Percentiles rank a stretch among this genome's conserved stretches.
These are phyloP conservation scores for Calyptomena viridis DNA, from an alignment of 2,113 vertebrate species.

Conservation along the genomic window DNA sequence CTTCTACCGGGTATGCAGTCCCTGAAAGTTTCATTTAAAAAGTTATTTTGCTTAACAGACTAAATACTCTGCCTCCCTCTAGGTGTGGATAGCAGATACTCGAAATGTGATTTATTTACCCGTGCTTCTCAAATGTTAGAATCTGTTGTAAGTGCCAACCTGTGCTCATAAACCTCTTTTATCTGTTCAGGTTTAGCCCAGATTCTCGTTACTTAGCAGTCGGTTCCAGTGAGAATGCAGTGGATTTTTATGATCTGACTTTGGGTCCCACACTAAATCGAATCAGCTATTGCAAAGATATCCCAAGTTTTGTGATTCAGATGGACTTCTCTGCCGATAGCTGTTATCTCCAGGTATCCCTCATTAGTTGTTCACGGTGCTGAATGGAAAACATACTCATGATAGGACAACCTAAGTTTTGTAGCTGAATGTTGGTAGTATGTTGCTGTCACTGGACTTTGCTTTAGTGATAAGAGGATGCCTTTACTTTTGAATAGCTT, in stretches of 20 bases:
- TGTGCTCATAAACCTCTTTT: neutral
- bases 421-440: neutral
- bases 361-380: neutral
- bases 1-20: neutral
- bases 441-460: neutral
- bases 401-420: neutral
- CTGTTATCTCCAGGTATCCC: constrained; percentile 86
- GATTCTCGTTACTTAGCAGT: constrained; percentile 91
- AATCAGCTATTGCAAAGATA: constrained; percentile 93
- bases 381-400: neutral
- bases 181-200: constrained; percentile 86
- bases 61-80: neutral
- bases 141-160: neutral
- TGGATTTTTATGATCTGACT: constrained; percentile 95
- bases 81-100: neutral
- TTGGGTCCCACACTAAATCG: constrained; percentile 91
- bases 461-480: neutral
- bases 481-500: neutral
- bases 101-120: neutral
- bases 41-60: neutral
- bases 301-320: constrained; percentile 93
- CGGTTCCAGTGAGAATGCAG: constrained; percentile 91
- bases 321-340: constrained; percentile 97
- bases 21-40: neutral
- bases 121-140: neutral